Evolutionary conservation across 2,797 vertebrate genomes (phyloP), one percentile per base, ranked within the genome.

Genomic region (Pelodytes ibericus): DNA sequence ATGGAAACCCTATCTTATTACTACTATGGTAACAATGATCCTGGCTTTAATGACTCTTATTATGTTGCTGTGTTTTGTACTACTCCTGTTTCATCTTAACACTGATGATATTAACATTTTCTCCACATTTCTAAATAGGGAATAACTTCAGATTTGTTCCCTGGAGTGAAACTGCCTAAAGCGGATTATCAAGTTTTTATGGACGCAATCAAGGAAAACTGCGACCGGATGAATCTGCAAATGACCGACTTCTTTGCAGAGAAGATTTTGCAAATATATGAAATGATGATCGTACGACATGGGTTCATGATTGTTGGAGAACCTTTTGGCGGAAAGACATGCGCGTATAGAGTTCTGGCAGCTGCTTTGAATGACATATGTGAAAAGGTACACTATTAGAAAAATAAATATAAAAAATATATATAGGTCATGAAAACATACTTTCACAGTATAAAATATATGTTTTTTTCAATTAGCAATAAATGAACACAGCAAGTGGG

Each of bases 231-330:
- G 95, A 96, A 98, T 88, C 87, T 96, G 72, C 95, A 97, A 82
- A 89, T 95, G 86, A 95, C 95, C 0, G 76, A 85, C 0, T 89
- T 91, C 81, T 97, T 96, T 81, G 80, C 89, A 0, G 92, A 94
- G 89, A 97, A 97, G 88, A 95, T 97, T 83, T 87, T 96, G 68
- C 95, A 97, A 84, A 92, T 97, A 80, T 96, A 86, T 56, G 95
- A 96, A 86, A 97, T 97, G 95, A 97, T 97, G 95, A 93, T 94
- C 29, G 95, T 97, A 29, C 92, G 94, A 16, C 95, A 97, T 2
- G 95, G 95, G 66, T 96, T 97, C 83, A 98, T 96, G 95, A 85
- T 97, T 70, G 95, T 98, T 65, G 96, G 96, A 13, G 95, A 97
- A 71, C 95, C 96, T 0, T 96, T 95, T 66, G 95, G 94, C 62